These are phyloP conservation scores for Azorinus chamasolen DNA, from an alignment of 2,888 invertebrate genomes.

Conservation along the genomic window DNA sequence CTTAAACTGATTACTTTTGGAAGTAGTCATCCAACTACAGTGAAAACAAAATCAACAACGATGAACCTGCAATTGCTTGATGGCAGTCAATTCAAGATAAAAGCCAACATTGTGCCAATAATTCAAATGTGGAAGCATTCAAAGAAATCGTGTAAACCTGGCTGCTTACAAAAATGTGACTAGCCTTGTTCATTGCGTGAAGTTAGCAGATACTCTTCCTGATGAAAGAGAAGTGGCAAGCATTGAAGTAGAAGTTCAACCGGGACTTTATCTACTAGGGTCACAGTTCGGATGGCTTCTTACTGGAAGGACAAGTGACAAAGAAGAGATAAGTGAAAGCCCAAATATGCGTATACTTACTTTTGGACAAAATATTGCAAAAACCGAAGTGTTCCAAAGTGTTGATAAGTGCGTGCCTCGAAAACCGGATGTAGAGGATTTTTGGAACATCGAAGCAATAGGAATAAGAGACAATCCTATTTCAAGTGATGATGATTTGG, in stretches of 20 bases:
- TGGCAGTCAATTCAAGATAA: slow-evolving; percentile 15
- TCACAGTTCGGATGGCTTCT: slow-evolving; percentile 7
- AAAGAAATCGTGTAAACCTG: slow-evolving; percentile 20
- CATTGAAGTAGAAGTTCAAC: slow-evolving; percentile 17
- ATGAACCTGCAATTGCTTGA: slow-evolving; percentile 14
- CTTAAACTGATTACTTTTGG: slow-evolving; percentile 31
- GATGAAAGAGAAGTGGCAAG: background rate
- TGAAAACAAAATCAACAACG: slow-evolving; percentile 18
- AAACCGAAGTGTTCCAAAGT: background rate
- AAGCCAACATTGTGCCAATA: slow-evolving; percentile 31
- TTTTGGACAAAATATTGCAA: slow-evolving; percentile 3
- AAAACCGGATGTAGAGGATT: slow-evolving; percentile 31
- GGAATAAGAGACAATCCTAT: slow-evolving; percentile 6
- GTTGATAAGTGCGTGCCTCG: background rate
- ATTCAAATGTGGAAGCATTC: slow-evolving; percentile 22
- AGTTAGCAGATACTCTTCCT: slow-evolving; percentile 23
- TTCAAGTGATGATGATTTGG: slow-evolving; percentile 6
- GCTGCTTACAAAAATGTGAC: background rate
- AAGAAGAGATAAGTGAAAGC: background rate
- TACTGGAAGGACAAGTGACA: no score
- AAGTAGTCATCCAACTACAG: slow-evolving; percentile 19
- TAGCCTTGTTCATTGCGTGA: slow-evolving; percentile 12
- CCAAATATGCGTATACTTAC: slow-evolving; percentile 25
- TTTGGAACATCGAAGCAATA: slow-evolving; percentile 32
- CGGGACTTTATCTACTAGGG: slow-evolving; percentile 16